Base-by-base conservation (phyloP, 2,888 invertebrate genomes). In the Thera obeliscata region DNA sequence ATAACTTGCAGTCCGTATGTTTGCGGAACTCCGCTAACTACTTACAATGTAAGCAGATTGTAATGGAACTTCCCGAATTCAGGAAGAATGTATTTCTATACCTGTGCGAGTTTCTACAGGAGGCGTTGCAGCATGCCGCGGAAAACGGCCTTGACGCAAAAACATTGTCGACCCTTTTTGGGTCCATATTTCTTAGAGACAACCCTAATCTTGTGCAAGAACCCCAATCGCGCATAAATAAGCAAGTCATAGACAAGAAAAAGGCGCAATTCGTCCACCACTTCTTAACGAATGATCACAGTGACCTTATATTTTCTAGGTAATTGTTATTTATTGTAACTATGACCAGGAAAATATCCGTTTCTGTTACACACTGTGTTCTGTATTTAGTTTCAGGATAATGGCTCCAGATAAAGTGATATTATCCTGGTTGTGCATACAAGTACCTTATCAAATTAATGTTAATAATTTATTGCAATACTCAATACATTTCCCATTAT, bases 91-190 rank as follows among this genome's bases (percentile, higher is more conserved):
- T 96, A 9, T 98, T 96, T 81, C 94, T 96, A 62, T 99, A 99
- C 87, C 91, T 99, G 67, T 97, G 97, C 84, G 96, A 97, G 84
- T 99, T 99, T 86, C 90, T 99, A 43, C 96, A 97, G 90, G 98
- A 98, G 83, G 94, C 98, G n/a, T 91, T 98, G 46, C 95, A 96
- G 78, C 96, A 97, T 81, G 95, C 96, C 56, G 95, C 96, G 61
- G 95, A 97, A 63, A 98, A 98, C 87, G 96, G 96, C 69, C 94
- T 98, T n/a, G 98, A 98, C 86, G 95, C 96, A 0, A 97, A 97
- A 89, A 96, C 97, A 7, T 87, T 98, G 56, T 97, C 98, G 0
- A 96, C 96, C 3, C 90, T 98, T 36, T 98, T 98, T 87, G 98
- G 98, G 5, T 95, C 96, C 52, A 96, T 98, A 80, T 95, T 98